These are phyloP conservation scores for Scyliorhinus canicula DNA, from an alignment of 2,797 vertebrate species.

Conservation along the genomic window DNA sequence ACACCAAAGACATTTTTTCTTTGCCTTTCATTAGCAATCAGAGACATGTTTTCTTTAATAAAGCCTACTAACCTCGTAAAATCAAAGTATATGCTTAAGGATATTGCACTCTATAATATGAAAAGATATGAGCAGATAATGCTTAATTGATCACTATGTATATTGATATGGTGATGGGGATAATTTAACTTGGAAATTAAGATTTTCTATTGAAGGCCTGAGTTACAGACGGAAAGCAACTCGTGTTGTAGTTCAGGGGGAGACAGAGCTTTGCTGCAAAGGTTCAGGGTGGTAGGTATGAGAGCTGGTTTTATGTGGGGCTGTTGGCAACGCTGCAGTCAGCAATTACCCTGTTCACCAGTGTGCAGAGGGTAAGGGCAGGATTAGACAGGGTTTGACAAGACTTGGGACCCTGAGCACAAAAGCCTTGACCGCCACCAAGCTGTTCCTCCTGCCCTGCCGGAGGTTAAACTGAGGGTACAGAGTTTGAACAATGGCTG, in stretches of 20 bases:
- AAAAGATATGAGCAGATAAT: neutral
- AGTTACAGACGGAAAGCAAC: neutral
- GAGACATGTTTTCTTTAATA: neutral
- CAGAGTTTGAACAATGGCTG: neutral
- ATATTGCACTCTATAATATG: neutral
- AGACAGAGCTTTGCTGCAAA: neutral
- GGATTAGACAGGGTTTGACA: neutral
- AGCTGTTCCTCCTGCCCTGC: too few relatives aligned
- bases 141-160: neutral
- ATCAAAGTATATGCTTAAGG: too few relatives aligned
- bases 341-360: neutral
- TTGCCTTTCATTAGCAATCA: neutral
- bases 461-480: neutral
- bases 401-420: neutral
- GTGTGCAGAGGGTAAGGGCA: neutral
- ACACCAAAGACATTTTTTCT: neutral
- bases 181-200: neutral
- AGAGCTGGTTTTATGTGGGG: neutral
- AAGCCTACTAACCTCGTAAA: neutral
- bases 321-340: neutral
- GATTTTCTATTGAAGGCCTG: neutral
- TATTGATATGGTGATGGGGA: neutral
- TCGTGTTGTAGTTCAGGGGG: neutral
- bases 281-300: neutral
- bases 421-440: neutral